Evolutionary conservation across 2,797 vertebrate genomes (phyloP).

Genomic region (Trachurus trachurus): DNA sequence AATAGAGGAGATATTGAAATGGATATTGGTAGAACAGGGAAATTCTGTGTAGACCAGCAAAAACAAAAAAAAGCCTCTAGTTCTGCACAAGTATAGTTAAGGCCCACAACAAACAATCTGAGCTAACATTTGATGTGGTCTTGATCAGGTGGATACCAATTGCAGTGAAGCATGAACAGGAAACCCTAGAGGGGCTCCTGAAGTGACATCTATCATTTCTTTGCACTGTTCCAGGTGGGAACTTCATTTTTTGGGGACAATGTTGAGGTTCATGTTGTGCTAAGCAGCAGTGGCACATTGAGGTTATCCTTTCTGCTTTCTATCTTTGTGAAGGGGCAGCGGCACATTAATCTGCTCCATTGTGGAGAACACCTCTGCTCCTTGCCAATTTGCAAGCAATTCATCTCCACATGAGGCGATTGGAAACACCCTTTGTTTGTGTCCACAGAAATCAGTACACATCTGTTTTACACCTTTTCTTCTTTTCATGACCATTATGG

Average conservation of each 20-base stretch:
- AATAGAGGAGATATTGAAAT: not conserved
- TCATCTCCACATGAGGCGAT: not conserved
- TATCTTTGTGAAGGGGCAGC: not conserved
- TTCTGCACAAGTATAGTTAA: not conserved
- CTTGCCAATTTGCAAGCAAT: constrained; percentile 3
- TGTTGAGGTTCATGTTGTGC: not conserved
- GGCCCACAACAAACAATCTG: not conserved
- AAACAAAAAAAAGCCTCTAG: not conserved
- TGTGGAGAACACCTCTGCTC: not conserved
- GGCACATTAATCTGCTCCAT: not conserved
- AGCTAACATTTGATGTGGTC: not conserved
- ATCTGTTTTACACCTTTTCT: constrained; percentile 12
- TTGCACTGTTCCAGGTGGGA: not conserved
- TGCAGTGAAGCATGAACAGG: not conserved
- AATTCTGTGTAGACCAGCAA: not conserved
- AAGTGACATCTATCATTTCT: not conserved
- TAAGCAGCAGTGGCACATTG: not conserved
- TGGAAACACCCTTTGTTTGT: not conserved
- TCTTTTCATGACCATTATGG: not conserved
- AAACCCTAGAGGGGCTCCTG: not conserved
- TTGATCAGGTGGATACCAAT: not conserved
- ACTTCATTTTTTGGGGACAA: not conserved
- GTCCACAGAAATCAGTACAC: constrained; percentile 1
- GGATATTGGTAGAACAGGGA: not conserved
- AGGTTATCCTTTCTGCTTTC: not conserved